phyloP scores from a whole-genome alignment of 2,797 vertebrate species.

The Vultur gryphus region DNA sequence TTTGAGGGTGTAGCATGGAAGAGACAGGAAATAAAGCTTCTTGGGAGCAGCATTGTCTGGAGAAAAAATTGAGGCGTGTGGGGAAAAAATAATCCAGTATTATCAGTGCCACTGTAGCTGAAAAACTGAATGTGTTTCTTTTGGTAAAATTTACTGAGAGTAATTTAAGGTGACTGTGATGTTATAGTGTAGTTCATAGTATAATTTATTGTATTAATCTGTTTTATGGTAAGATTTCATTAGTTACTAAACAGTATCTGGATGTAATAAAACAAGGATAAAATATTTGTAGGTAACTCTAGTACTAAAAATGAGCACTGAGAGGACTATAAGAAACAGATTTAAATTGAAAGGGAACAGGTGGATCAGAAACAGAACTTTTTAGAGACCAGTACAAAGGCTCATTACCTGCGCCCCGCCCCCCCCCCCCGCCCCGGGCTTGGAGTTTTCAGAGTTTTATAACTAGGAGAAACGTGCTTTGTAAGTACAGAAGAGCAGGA shows the following conservation, averaged over 20 bases:
- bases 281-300: slow-evolving; percentile 10
- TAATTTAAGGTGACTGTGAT: not conserved
- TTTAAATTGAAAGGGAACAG: not conserved
- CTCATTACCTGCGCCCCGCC: not conserved
- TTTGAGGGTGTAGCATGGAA: not conserved
- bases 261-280: slow-evolving; percentile 31
- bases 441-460: not conserved
- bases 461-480: not conserved
- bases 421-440: not conserved
- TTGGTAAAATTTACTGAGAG: not conserved
- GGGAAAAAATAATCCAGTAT: not conserved
- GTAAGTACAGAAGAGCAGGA: not conserved
- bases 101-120: not conserved
- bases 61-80: not conserved
- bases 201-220: not conserved
- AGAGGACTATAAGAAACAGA: not conserved
- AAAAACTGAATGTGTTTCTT: not conserved
- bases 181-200: not conserved
- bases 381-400: not conserved
- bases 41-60: not conserved
- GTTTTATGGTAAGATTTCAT: slow-evolving; percentile 22
- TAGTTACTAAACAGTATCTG: slow-evolving; percentile 16
- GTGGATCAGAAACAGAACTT: not conserved
- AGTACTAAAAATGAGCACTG: not conserved
- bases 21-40: not conserved